Evolutionary conservation across 2,888 invertebrate genomes (phyloP).

Genomic region (Caradrina kadenii): DNA sequence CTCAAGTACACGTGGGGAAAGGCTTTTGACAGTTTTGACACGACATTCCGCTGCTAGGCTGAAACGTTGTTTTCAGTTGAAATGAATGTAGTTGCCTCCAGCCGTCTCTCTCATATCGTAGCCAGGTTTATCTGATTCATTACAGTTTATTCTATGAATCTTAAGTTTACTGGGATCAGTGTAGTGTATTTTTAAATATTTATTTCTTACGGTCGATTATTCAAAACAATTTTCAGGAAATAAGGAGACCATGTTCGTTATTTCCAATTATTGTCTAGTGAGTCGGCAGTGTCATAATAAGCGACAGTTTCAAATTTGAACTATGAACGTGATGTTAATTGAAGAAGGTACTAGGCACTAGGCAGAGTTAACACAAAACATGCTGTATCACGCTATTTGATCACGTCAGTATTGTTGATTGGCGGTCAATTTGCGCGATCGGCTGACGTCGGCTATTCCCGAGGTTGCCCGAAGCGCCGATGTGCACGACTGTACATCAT

Average conservation of each 20-base stretch:
- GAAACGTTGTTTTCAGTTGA: neutral
- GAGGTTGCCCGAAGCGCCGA: conserved; percentile 7
- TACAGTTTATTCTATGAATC: no score
- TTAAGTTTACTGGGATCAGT: neutral
- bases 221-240: neutral
- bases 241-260: no score
- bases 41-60: neutral
- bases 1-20: conserved; percentile 5
- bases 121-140: neutral
- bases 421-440: conserved; percentile 35
- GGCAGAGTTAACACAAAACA: neutral
- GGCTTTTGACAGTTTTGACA: neutral
- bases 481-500: conserved; percentile 21
- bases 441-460: conserved; percentile 12
- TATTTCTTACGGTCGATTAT: no score
- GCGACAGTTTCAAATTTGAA: neutral
- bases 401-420: conserved; percentile 30
- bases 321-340: neutral
- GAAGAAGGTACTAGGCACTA: neutral
- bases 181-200: neutral
- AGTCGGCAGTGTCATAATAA: neutral
- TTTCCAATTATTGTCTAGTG: no score
- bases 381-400: conserved; percentile 13
- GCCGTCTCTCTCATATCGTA: neutral
- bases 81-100: neutral